Percentiles rank a stretch among this genome's conserved stretches.
phyloP scores from a whole-genome alignment of 2,888 invertebrate genomes.

The Helleia helle region DNA sequence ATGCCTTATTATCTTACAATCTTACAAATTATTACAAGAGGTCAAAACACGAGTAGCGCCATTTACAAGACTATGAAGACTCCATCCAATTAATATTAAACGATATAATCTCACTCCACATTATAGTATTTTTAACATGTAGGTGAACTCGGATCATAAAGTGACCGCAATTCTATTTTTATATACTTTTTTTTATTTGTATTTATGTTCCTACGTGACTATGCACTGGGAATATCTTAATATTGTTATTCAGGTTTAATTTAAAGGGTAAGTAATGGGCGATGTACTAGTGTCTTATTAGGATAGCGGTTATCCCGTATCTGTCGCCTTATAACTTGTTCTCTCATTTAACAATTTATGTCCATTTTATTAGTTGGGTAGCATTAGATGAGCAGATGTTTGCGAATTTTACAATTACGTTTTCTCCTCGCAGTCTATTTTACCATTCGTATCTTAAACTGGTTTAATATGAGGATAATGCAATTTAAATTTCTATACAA shows the following conservation, averaged over 20 bases:
- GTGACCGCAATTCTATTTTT: slow-evolving; percentile 16
- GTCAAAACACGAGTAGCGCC: background rate
- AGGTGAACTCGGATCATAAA: slow-evolving; percentile 16
- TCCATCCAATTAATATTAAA: slow-evolving; percentile 7
- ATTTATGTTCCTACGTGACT: slow-evolving; percentile 27
- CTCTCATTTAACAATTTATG: slow-evolving; percentile 5
- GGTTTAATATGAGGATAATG: too few species aligned
- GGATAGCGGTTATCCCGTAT: slow-evolving; percentile 29
- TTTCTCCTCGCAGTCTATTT: slow-evolving; percentile 18
- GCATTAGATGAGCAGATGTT: slow-evolving; percentile 11
- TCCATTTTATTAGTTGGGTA: slow-evolving; percentile 2
- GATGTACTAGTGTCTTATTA: slow-evolving; percentile 31
- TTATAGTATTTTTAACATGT: slow-evolving; percentile 13
- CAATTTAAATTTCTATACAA: too few species aligned
- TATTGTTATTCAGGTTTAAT: slow-evolving; percentile 37
- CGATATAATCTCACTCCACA: slow-evolving; percentile 9
- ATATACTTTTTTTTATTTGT: slow-evolving; percentile 15
- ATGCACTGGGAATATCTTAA: slow-evolving; percentile 31
- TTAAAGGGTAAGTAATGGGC: slow-evolving; percentile 46
- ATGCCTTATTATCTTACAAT: too few species aligned
- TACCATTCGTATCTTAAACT: too few species aligned
- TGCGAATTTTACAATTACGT: slow-evolving; percentile 21
- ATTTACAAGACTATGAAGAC: slow-evolving; percentile 8
- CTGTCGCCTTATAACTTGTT: background rate
- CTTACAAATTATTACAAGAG: background rate